Base-by-base conservation (phyloP, 2,797 vertebrate genomes). In the Crocidura indochinensis region DNA sequence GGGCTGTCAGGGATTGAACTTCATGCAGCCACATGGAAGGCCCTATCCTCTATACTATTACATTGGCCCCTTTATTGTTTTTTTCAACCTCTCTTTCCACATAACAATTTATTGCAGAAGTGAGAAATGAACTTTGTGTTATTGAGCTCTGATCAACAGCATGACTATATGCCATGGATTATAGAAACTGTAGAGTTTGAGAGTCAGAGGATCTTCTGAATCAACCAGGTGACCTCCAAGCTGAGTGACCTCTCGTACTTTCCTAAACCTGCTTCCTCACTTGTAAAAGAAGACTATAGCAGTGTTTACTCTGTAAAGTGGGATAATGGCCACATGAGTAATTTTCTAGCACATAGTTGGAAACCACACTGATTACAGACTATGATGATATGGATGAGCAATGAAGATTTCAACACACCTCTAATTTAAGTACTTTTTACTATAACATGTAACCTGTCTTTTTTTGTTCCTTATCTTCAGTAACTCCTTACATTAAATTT, bases 401-500 rank as follows among this genome's bases (percentile, higher is more conserved):
- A 1, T 46, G 24, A 22, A 12, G 14, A 15, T 67, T 77, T 90
- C 17, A 93, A 73, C 67, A 8, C 14, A 26, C 11, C 38, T 80
- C 38, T 68, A 60, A 83, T 67, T 78, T 78, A 44, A 51, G 44
- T 20, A 29, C 8, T 22, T 87, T 71, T 47, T 60, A 60, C 49
- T 79, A 14, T 73, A n/a, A 20, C 20, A 46, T 22, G 46, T 46
- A 88, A 29, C 4, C 51, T 67, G 12, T 12, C 11, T 8, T 87
- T 44, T 44, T 84, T 75, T 53, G 27, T 24, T 64, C 60, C 46
- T 84, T 79, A 75, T 27, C 62, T 15, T 29, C 44, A 38, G 29
- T 71, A n/a, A 69, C 62, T 47, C 53, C 79, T 78, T 31, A 64
- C 6, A 2, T 65, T 88, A 81, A 80, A 85, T 74, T 75, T 56